A percentile compares a stretch with the other conserved stretches of the same genome.
Evolutionary conservation across 2,797 vertebrate species (phyloP).

Genomic region (Alauda arvensis): DNA sequence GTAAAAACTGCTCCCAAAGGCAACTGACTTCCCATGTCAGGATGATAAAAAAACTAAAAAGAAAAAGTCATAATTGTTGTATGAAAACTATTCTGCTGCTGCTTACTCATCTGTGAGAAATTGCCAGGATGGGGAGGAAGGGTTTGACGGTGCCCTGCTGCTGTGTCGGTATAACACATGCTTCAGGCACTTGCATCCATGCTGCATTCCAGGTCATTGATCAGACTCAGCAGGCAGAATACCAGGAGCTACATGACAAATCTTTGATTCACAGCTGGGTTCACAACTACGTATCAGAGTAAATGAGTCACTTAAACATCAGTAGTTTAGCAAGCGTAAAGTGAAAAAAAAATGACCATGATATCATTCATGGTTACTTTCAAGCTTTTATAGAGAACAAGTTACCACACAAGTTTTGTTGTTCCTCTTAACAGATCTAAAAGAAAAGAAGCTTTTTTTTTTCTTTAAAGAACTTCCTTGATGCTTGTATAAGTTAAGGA

Average conservation of each 20-base stretch:
- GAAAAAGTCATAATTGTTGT: constrained; percentile 73
- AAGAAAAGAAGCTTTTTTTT: background rate
- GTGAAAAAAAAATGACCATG: constrained; percentile 64
- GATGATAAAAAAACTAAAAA: constrained; percentile 59
- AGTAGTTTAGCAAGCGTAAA: constrained; percentile 73
- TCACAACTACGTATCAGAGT: constrained; percentile 82
- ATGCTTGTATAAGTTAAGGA: background rate
- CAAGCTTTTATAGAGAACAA: constrained; percentile 44
- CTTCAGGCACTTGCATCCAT: constrained; percentile 81
- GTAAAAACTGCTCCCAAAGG: constrained; percentile 5
- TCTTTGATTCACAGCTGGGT: constrained; percentile 83
- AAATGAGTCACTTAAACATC: constrained; percentile 88
- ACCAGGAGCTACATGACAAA: constrained; percentile 77
- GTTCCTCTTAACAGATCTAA: background rate
- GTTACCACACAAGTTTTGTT: background rate
- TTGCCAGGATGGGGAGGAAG: constrained; percentile 78
- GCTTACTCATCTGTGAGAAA: constrained; percentile 89
- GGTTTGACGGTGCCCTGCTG: constrained; percentile 87
- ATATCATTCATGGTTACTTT: constrained; percentile 83
- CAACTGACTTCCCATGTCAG: constrained; percentile 51
- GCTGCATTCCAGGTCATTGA: constrained; percentile 88
- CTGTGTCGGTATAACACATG: constrained; percentile 83
- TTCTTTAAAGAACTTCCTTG: background rate
- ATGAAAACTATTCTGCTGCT: constrained; percentile 72
- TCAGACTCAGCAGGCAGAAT: constrained; percentile 77